Evolutionary conservation across 2,888 invertebrate species (phyloP).

Genomic region (Proisotoma minuta): DNA sequence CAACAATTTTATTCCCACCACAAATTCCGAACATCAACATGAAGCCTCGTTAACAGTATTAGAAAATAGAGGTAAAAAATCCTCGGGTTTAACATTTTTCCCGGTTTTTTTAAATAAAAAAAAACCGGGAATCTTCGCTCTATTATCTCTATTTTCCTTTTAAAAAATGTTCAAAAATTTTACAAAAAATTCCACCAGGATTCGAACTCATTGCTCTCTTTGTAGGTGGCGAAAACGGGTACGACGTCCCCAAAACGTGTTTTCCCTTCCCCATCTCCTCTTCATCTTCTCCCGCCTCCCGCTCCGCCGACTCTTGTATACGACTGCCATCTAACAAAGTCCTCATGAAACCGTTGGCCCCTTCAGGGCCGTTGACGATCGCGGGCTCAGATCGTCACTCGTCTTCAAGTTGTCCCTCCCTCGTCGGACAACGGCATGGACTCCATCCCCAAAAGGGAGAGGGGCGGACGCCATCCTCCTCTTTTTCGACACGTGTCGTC

Average conservation of each 20-base stretch:
- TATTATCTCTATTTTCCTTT: too few relatives aligned
- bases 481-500: constrained; percentile 47
- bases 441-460: constrained; percentile 46
- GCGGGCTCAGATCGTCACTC: too few relatives aligned
- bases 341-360: background rate
- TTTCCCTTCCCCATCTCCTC: background rate
- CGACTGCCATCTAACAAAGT: background rate
- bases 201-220: too few relatives aligned
- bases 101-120: too few relatives aligned
- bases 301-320: background rate
- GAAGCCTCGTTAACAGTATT: constrained; percentile 3
- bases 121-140: too few relatives aligned
- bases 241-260: constrained; percentile 27
- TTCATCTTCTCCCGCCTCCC: background rate
- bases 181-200: too few relatives aligned
- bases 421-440: constrained; percentile 37
- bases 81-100: too few relatives aligned
- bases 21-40: background rate
- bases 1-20: background rate
- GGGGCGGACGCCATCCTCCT: constrained; percentile 44
- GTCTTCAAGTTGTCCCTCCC: background rate
- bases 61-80: constrained; percentile 7
- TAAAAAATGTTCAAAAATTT: too few relatives aligned
- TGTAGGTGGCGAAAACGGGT: constrained; percentile 45
- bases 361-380: background rate